Conservation (phyloP, 2,888 invertebrate species). For the Mallateleia sp. region DNA sequence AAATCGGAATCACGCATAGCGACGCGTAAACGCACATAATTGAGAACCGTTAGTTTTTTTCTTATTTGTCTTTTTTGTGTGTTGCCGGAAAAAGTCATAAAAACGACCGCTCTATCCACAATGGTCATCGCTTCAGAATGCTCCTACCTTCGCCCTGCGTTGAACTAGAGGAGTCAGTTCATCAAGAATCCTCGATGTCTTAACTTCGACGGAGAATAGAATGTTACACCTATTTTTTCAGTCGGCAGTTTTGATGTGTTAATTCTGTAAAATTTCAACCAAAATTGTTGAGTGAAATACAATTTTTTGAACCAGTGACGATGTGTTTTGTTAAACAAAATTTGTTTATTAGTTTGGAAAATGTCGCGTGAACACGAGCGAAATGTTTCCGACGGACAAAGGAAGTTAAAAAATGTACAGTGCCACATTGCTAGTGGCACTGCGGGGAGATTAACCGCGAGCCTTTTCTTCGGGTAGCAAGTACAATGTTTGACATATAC, state of each 20-base stretch:
- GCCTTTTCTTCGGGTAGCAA: slow-evolving; percentile 62
- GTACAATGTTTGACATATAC: slow-evolving; percentile 74
- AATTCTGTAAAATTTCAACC: not conserved
- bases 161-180: slow-evolving; percentile 75
- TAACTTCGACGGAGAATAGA: slow-evolving; percentile 63
- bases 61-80: slow-evolving; percentile 76
- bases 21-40: slow-evolving; percentile 70
- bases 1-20: slow-evolving; percentile 72
- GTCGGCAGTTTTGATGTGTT: slow-evolving; percentile 50
- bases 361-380: too few species aligned
- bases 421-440: slow-evolving; percentile 73
- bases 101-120: slow-evolving; percentile 84
- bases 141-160: slow-evolving; percentile 77
- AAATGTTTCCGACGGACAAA: slow-evolving; percentile 44
- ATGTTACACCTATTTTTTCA: slow-evolving; percentile 41
- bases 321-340: slow-evolving; percentile 12
- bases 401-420: slow-evolving; percentile 9
- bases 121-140: slow-evolving; percentile 86
- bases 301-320: not conserved
- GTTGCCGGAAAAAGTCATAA: slow-evolving; percentile 85
- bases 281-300: not conserved
- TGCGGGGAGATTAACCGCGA: slow-evolving; percentile 83
- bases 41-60: slow-evolving; percentile 85
- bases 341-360: too few species aligned
- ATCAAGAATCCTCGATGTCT: slow-evolving; percentile 79